These are phyloP conservation scores for Smithornis capensis DNA, from an alignment of 2,113 vertebrate species.

Conservation along the genomic window DNA sequence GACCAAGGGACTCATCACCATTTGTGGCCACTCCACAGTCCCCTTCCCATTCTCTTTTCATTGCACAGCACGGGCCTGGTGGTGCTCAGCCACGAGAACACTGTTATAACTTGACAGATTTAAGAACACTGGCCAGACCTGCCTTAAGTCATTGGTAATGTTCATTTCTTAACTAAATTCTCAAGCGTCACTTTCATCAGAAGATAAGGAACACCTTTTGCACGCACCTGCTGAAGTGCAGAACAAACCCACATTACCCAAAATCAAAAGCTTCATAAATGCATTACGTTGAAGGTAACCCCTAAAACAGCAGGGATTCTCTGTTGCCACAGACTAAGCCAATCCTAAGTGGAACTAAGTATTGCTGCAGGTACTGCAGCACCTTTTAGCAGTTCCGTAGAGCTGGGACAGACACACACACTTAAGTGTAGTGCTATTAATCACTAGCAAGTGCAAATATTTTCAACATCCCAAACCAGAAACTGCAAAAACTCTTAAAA, in stretches of 20 bases:
- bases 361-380: background rate
- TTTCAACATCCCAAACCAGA: background rate
- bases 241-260: background rate
- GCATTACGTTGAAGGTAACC: background rate
- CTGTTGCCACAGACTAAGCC: background rate
- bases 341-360: background rate
- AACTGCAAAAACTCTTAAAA: background rate
- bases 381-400: background rate
- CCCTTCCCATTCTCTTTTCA: background rate
- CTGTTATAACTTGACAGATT: background rate
- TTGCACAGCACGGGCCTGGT: background rate
- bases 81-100: background rate
- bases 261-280: background rate
- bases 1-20: background rate
- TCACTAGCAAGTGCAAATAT: accelerated
- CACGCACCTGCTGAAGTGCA: accelerated
- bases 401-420: background rate
- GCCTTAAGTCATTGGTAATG: background rate
- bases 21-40: accelerated
- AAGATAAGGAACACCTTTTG: background rate
- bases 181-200: background rate
- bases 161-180: background rate
- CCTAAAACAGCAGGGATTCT: background rate
- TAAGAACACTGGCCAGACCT: background rate
- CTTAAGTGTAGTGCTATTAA: background rate